phyloP scores from a whole-genome alignment of 2,113 vertebrate species.

The Elgaria multicarinata region DNA sequence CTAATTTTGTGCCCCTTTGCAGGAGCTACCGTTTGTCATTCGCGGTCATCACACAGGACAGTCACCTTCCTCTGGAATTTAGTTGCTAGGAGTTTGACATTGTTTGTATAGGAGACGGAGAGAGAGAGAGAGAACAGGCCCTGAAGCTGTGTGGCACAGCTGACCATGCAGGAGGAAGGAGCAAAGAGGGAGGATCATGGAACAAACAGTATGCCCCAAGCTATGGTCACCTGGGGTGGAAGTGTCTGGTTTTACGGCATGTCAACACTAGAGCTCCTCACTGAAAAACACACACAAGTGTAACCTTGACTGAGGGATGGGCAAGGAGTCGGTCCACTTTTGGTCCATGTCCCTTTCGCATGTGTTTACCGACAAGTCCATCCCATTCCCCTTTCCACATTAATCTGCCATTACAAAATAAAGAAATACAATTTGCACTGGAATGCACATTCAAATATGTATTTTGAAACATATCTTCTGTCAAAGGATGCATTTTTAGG shows the following conservation, averaged over 20 bases:
- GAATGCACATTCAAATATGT: not conserved
- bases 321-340: not conserved
- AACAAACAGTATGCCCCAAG: not conserved
- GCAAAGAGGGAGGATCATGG: not conserved
- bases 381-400: not conserved
- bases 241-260: not conserved
- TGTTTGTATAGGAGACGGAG: slow-evolving; percentile 2
- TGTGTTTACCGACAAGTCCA: not conserved
- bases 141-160: not conserved
- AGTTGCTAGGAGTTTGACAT: not conserved
- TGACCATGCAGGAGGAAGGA: not conserved
- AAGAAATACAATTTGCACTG: not conserved
- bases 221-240: not conserved
- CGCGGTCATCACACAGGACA: not conserved
- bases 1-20: not conserved
- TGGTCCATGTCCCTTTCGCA: not conserved
- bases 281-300: not conserved
- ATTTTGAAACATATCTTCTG: not conserved
- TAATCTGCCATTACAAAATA: not conserved
- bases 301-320: not conserved
- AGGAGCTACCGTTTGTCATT: not conserved
- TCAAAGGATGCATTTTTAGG: not conserved
- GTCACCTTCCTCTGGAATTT: not conserved
- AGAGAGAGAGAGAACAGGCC: not conserved
- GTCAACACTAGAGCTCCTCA: not conserved